Evolutionary conservation across 2,113 vertebrate genomes (phyloP).

Genomic region (Uria aalge): DNA sequence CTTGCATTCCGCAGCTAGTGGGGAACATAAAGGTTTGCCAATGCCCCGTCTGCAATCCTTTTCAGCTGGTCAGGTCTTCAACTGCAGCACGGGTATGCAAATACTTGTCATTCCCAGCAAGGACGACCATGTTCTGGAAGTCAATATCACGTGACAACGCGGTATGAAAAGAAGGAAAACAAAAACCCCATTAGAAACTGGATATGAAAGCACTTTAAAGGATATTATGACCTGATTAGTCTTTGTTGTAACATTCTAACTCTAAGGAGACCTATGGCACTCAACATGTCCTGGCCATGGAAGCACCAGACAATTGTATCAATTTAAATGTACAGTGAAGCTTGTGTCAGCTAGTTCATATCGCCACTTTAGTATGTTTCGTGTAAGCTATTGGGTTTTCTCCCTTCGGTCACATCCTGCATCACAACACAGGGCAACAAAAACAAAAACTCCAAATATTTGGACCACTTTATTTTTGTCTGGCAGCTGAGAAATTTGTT

Average conservation of each 20-base stretch:
- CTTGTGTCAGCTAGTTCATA: constrained; percentile 59
- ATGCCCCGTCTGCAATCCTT: constrained; percentile 94
- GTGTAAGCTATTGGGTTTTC: constrained; percentile 18
- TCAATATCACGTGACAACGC: constrained; percentile 90
- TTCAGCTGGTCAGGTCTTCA: constrained; percentile 90
- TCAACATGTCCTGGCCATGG: constrained; percentile 33
- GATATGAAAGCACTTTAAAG: constrained; percentile 66
- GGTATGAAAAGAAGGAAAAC: background rate
- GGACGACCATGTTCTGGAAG: constrained; percentile 94
- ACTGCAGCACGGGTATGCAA: constrained; percentile 83
- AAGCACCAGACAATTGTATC: constrained; percentile 64
- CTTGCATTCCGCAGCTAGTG: constrained; percentile 73
- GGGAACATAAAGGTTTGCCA: constrained; percentile 84
- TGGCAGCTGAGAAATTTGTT: constrained; percentile 29
- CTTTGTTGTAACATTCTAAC: constrained; percentile 39
- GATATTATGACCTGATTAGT: constrained; percentile 36
- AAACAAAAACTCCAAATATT: background rate
- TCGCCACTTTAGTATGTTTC: constrained; percentile 38
- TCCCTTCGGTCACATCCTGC: constrained; percentile 17
- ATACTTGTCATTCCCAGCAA: constrained; percentile 90
- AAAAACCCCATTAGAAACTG: background rate
- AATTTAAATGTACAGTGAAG: constrained; percentile 59
- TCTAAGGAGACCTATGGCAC: constrained; percentile 36
- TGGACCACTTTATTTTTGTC: background rate
- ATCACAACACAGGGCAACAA: background rate